These are phyloP conservation scores for Balanococcus diminutus DNA, from an alignment of 2,888 invertebrate genomes.

Conservation along the genomic window DNA sequence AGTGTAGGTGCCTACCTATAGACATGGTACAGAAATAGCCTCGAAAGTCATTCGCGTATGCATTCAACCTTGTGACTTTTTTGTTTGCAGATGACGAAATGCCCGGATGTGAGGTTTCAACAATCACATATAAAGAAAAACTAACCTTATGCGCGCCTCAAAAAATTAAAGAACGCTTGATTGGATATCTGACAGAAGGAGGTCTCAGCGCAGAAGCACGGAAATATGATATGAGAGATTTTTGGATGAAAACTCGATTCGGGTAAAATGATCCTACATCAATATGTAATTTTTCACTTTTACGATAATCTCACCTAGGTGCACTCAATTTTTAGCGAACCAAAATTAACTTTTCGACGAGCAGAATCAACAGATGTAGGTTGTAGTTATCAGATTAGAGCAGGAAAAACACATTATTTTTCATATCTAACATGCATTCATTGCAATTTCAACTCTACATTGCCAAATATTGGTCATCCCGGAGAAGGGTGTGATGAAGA, in stretches of 20 bases:
- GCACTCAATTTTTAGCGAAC: not conserved
- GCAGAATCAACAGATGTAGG: constrained; percentile 6
- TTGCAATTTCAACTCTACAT: not conserved
- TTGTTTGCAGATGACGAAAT: constrained; percentile 25
- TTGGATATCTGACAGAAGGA: not conserved
- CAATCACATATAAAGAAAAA: constrained; percentile 30
- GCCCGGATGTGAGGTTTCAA: constrained; percentile 29
- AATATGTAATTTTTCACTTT: not conserved
- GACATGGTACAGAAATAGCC: too few relatives aligned
- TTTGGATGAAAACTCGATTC: constrained; percentile 15
- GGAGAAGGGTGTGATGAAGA: constrained; percentile 7
- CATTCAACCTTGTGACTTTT: too few relatives aligned
- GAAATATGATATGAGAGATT: constrained; percentile 39
- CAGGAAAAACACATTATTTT: not conserved
- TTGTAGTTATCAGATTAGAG: constrained; percentile 26
- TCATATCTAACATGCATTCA: constrained; percentile 29
- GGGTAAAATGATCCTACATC: not conserved
- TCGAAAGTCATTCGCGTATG: too few relatives aligned
- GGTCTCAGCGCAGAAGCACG: constrained; percentile 31
- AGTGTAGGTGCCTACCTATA: too few relatives aligned
- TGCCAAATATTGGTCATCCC: constrained; percentile 1
- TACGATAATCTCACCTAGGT: too few relatives aligned
- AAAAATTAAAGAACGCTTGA: constrained; percentile 42
- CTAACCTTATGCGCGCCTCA: constrained; percentile 10
- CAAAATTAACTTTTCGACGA: constrained; percentile 30